These are phyloP conservation scores for Folsomia candida DNA, from an alignment of 2,888 invertebrate genomes.

Conservation along the genomic window DNA sequence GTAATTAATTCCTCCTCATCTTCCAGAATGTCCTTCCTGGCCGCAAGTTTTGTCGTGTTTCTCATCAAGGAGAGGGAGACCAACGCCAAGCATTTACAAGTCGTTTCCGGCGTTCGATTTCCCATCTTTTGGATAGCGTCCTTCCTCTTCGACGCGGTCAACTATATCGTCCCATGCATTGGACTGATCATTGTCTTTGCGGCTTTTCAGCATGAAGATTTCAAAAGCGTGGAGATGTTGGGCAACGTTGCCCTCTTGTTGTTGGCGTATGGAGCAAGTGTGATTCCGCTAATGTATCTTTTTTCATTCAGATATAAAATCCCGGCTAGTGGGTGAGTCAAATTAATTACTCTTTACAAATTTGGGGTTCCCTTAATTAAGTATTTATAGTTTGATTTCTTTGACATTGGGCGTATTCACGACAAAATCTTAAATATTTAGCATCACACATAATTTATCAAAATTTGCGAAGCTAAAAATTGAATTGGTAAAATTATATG, in stretches of 20 bases:
- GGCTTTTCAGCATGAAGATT: constrained; percentile 67
- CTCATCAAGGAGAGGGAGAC: constrained; percentile 65
- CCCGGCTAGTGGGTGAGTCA: constrained; percentile 74
- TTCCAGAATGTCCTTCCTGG: constrained; percentile 56
- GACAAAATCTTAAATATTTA: too few relatives aligned
- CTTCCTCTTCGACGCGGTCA: constrained; percentile 66
- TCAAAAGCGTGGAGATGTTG: constrained; percentile 58
- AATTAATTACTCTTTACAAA: too few relatives aligned
- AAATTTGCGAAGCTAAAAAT: too few relatives aligned
- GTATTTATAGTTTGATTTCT: too few relatives aligned
- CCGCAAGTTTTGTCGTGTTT: constrained; percentile 57
- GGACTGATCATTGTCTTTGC: constrained; percentile 63
- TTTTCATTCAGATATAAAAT: constrained; percentile 68
- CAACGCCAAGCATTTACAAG: constrained; percentile 69
- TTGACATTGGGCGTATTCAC: too few relatives aligned
- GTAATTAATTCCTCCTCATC: too few relatives aligned
- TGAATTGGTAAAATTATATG: too few relatives aligned
- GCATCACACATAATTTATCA: too few relatives aligned
- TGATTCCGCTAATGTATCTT: constrained; percentile 71
- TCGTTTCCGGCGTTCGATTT: constrained; percentile 68
- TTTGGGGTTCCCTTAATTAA: too few relatives aligned
- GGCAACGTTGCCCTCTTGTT: constrained; percentile 64
- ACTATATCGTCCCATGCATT: constrained; percentile 62
- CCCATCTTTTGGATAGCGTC: constrained; percentile 68
- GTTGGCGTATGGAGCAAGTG: constrained; percentile 67